Evolutionary conservation across 1,140 invertebrate genomes (phyloP), one percentile per base, ranked within the genome.

Genomic region (Eueides isabella): DNA sequence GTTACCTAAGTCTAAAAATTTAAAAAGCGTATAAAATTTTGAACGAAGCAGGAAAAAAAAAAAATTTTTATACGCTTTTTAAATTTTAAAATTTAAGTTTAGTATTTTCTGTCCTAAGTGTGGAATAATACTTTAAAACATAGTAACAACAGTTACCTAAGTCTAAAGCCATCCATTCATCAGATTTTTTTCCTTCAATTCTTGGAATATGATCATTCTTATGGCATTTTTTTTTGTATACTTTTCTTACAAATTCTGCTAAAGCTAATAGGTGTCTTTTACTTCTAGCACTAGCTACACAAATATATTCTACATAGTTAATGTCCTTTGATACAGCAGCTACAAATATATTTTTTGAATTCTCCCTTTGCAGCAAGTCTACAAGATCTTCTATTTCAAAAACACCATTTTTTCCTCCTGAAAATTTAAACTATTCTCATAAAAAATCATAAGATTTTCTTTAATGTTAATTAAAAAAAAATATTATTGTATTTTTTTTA

Each of bases 151-250:
- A 26, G 2, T 71, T 91, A 97, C 97, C 97, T 94, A 99, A 94
- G 95, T 99, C 98, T 84, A 99, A 84, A 38, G 98, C 97, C 80
- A 98, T 95, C 98, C 98, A 99, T 77, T 98, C 95, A 44, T 94
- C 93, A 61, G 95, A 95, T 67, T 95, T 92, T 86, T 95, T 94
- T 28, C 97, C 97, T 94, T 98, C 97, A 77, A 98, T 94, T 79
- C 93, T 95, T 2, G 97, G 96, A 79, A 97, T 93, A 28, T 87
- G 76, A 89, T 98, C 98, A 48, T 81, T 92, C 67, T 90, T 84
- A 67, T 94, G 76, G 67, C 94, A 95, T 87, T 97, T 98, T 33
- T 94, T 93, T 93, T 98, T 98, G 82, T 96, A 98, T 63, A 97
- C 94, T 89, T 95, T 97, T 55, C 96, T 94, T 1, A 99, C 94